Base-by-base conservation (phyloP, 1,140 invertebrate genomes). In the Drosophila nigromelanica region DNA sequence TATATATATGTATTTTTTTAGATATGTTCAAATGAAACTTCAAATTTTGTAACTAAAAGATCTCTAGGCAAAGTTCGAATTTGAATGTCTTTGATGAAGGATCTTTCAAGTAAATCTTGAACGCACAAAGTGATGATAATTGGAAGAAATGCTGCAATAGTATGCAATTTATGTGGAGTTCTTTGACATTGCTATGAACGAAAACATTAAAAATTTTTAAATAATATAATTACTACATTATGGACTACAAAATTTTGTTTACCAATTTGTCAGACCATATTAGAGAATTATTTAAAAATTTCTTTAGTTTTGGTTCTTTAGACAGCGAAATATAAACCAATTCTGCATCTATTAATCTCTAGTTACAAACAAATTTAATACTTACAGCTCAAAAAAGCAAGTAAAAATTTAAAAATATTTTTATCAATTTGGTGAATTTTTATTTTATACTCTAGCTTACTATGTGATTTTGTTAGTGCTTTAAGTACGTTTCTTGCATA, bases 381-480 rank as follows among this genome's bases (percentile, higher is more conserved):
- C 11, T 30, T 50, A 27, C 24, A 50, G 12, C 48, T 58, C 18
- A 33, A 7, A 43, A 11, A 30, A 45, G 37, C 48, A 27, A 56
- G n/a, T 51, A 59, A 50, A 24, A 55, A 37, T 61, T 43, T 48
- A 43, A 68, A 59, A 45, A 18, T 42, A 60, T 47, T 63, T n/a
- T 52, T 54, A 35, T 35, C 33, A 35, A 8, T 43, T 54, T 35
- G 43, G 37, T 58, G 66, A 70, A 74, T 58, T 69, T 52, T 39
- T 52, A 45, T 56, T 62, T 74, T 87, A 87, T 87, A 87, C 71
- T 78, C 78, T 86, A 89, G 82, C 60, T 86, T 89, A 89, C 54
- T 87, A 73, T 86, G 82, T 86, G 82, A 86, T 86, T 86, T 86
- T 70, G 52, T 71, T 87, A 87, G 82, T 86, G 78, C 82, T 86